Evolutionary conservation across 2,888 invertebrate genomes (phyloP), one percentile per base, ranked within the genome.

Genomic region (Iphiclides podalirius): DNA sequence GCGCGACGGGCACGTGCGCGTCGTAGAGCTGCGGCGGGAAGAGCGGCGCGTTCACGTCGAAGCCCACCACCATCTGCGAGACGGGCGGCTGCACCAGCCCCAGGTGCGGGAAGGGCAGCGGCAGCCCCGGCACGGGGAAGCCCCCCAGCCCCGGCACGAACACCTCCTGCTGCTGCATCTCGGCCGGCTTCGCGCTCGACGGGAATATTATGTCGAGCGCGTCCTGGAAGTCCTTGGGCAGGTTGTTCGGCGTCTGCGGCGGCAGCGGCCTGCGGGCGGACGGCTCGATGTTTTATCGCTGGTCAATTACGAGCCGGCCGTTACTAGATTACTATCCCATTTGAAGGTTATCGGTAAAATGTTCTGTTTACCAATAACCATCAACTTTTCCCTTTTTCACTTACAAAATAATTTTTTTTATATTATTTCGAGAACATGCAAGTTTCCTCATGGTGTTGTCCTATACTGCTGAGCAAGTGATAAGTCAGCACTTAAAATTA

Each of bases 171-270:
- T 60, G 62, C 0, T 52, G 36, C 43, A 61, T 44, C 9, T 66
- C 64, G 1, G 48, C 41, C 15, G 57, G 64, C 47, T 80, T 77
- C 13, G 72, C 73, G 3, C 77, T 79, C 0, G 79, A 66, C 0
- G 93, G 92, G 73, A 92, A 93, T 46, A 93, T 91, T 26, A 92
- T 92, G 67, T 92, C 91, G 2, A 93, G 78, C 0, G 93, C 92
- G 46, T 92, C 92, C 54, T 92, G 92, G 62, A 93, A 89, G 75
- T 93, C 93, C 57, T 91, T 90, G 1, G 92, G 92, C 0, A 93
- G 72, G 26, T 52, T 63, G 35, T 58, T 60, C n/a, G 72, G 71
- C 42, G 63, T 50, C n/a, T 57, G 61, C 6, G 63, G 64, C 6
- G 49, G 61, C 6, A 48, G 61, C 14, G 61, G 60, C 14, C 55